Conservation (phyloP, 2,888 invertebrate species). For the Brachycybe producta region DNA sequence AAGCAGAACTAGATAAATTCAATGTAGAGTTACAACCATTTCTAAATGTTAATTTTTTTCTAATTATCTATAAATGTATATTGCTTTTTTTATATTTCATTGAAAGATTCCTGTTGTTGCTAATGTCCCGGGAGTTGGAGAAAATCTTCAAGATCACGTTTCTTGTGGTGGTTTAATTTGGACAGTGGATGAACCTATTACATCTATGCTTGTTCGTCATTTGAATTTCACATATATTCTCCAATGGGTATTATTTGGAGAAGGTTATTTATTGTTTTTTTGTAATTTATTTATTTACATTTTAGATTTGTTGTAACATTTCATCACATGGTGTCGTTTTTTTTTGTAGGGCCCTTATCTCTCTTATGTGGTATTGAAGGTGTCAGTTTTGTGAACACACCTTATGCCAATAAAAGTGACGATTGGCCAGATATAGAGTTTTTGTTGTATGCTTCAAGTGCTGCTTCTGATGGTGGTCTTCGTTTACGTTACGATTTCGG, state of each 20-base stretch:
- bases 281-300: not conserved
- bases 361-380: constrained; percentile 77
- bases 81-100: too few relatives aligned
- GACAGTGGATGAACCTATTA: constrained; percentile 5
- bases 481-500: too few relatives aligned
- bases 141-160: constrained; percentile 78
- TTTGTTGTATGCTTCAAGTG: constrained; percentile 47
- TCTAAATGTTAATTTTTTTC: too few relatives aligned
- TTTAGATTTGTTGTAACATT: too few relatives aligned
- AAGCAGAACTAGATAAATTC: constrained; percentile 12
- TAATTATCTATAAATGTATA: too few relatives aligned
- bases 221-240: too few relatives aligned
- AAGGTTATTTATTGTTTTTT: too few relatives aligned
- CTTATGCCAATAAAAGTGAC: constrained; percentile 70
- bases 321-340: too few relatives aligned
- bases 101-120: constrained; percentile 47
- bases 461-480: too few relatives aligned
- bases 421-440: constrained; percentile 90
- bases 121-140: constrained; percentile 62
- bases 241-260: too few relatives aligned
- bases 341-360: constrained; percentile 59
- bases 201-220: too few relatives aligned
- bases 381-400: constrained; percentile 75
- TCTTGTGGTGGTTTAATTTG: constrained; percentile 69
- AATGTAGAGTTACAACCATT: too few relatives aligned